Base-by-base conservation (phyloP, 2,888 invertebrate species). In the Lasioglossum zephyrum region DNA sequence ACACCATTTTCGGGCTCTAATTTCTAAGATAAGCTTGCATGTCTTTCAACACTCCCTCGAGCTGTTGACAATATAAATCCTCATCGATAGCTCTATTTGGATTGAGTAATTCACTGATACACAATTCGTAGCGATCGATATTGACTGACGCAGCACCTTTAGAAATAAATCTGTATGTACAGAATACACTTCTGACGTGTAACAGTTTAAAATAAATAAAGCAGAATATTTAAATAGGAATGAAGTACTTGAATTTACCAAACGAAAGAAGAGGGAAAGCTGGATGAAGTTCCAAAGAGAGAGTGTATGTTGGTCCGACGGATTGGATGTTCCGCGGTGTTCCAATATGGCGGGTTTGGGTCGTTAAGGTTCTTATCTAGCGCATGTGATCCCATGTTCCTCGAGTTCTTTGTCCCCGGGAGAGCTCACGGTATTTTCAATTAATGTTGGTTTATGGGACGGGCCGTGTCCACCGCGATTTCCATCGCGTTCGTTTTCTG, bases 371-470 rank as follows among this genome's bases (percentile, higher is more conserved):
- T 76, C 47, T 81, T 73, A 86, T 84, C 84, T 63, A 73, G 72
- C 44, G 60, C 77, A 2, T 11, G 84, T 41, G 53, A 66, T 53
- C 63, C 79, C 73, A 49, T 84, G 53, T 72, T 78, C 47, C 47
- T 49, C 49, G 18, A 26, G 31, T n/a, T 66, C 75, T 75, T 79
- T 78, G 85, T 78, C 77, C 79, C 31, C 69, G 69, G 72, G 72
- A 82, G 77, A 83, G 83, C 83, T 86, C 88, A 86, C 57, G 85
- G 82, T 86, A 88, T 89, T 89, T 90, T 89, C 85, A 89, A 87
- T 90, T 89, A 90, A 90, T 90, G 88, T 74, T 86, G 81, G 47
- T 90, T 90, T 90, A 90, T 83, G 91, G 80, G 83, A 79, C 76
- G 74, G 72, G 39, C 78, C 76, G 79, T 76, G 80, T 78, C 80